phyloP scores from a whole-genome alignment of 1,140 invertebrate species.

The Drosophila novamexicana region DNA sequence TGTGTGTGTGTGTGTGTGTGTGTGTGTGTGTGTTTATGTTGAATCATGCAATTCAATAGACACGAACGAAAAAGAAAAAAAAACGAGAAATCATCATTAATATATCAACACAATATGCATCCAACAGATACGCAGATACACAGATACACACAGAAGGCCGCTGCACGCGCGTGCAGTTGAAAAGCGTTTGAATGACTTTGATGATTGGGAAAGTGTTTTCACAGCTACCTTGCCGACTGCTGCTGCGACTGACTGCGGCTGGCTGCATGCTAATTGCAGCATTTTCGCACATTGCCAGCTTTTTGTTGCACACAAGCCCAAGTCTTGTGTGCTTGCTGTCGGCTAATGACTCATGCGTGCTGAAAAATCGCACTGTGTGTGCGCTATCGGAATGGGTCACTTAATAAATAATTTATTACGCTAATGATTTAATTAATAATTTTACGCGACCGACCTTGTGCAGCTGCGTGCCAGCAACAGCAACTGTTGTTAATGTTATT shows the following conservation, averaged over 20 bases:
- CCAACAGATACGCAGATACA: constrained; percentile 53
- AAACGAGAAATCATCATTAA: constrained; percentile 82
- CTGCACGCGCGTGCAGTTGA: constrained; percentile 63
- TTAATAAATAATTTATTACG: constrained; percentile 69
- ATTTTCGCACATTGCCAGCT: constrained; percentile 52
- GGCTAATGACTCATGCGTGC: constrained; percentile 62
- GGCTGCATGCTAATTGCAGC: constrained; percentile 27
- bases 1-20: constrained; percentile 25
- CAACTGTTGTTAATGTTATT: constrained; percentile 56
- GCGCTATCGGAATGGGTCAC: constrained; percentile 25
- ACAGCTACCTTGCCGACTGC: constrained; percentile 45
- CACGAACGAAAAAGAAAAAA: constrained; percentile 78
- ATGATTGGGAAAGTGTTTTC: constrained; percentile 81
- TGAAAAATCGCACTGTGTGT: constrained; percentile 18
- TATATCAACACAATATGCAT: constrained; percentile 77
- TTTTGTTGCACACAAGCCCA: constrained; percentile 4
- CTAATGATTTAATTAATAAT: constrained; percentile 79
- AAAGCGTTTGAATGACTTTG: constrained; percentile 78
- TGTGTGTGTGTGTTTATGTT: constrained; percentile 40
- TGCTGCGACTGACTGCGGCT: constrained; percentile 34
- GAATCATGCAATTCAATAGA: constrained; percentile 81
- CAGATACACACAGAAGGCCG: constrained; percentile 21
- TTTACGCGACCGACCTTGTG: constrained; percentile 51
- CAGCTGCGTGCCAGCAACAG: constrained; percentile 11
- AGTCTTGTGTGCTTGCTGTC: neutral